phyloP scores from a whole-genome alignment of 2,113 vertebrate species.

The Calyptomena viridis region DNA sequence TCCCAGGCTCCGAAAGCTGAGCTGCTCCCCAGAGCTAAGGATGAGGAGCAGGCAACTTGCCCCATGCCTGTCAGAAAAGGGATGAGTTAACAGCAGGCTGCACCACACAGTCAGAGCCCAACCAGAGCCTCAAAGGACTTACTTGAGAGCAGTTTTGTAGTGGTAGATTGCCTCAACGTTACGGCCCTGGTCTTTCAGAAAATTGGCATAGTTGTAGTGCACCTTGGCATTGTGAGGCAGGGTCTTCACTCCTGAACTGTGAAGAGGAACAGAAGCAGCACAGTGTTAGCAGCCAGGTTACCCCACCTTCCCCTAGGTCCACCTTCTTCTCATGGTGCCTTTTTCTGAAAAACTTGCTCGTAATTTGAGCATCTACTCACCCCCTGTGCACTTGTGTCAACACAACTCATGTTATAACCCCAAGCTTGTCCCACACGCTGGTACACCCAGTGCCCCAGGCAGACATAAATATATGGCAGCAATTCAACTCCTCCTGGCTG shows the following conservation, averaged over 20 bases:
- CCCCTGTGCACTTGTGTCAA: neutral
- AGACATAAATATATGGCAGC: neutral
- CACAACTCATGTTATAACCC: neutral
- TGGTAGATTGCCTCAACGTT: conserved; percentile 88
- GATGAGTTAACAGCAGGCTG: neutral
- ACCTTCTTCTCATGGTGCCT: accelerated
- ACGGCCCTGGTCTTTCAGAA: conserved; percentile 90
- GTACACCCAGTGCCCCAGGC: accelerated
- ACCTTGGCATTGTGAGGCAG: conserved; percentile 98
- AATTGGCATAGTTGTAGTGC: conserved; percentile 99
- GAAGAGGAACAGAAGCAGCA: neutral
- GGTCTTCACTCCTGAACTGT: conserved; percentile 94
- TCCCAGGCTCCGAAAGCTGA: neutral
- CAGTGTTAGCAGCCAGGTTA: neutral
- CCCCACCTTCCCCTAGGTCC: neutral
- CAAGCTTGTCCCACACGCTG: accelerated
- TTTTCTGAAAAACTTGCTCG: neutral
- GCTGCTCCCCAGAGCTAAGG: neutral
- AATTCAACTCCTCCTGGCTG: neutral
- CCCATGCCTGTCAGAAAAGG: neutral
- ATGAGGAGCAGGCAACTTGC: neutral
- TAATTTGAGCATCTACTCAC: neutral
- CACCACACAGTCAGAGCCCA: accelerated
- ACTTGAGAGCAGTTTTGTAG: conserved; percentile 89
- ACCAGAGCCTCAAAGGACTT: neutral